Evolutionary conservation across 2,797 vertebrate species (phyloP).

Genomic region (Tadarida brasiliensis): DNA sequence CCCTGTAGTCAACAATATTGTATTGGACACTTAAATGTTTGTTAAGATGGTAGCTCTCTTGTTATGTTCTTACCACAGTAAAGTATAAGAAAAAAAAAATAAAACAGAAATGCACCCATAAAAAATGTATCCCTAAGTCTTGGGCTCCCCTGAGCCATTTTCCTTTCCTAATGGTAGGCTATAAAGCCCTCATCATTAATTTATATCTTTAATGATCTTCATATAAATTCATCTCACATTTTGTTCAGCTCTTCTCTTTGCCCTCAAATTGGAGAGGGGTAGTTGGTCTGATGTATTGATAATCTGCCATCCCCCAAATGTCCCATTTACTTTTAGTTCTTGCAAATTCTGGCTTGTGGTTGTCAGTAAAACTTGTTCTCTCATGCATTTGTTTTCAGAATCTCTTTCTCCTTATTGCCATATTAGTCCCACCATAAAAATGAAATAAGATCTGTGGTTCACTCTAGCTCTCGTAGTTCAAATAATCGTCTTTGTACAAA

Average conservation of each 20-base stretch:
- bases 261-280: rapidly evolving
- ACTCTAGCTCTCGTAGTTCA: not conserved
- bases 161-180: not conserved
- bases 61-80: not conserved
- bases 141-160: not conserved
- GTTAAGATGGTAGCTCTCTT: not conserved
- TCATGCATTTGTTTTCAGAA: slow-evolving; percentile 29
- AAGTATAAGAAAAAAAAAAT: not conserved
- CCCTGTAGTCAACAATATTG: not conserved
- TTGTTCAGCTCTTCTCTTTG: not conserved
- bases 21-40: not conserved
- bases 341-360: not conserved
- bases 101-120: not conserved
- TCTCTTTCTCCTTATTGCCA: not conserved
- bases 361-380: not conserved
- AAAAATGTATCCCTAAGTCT: not conserved
- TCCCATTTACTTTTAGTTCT: not conserved
- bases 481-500: not conserved
- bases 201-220: not conserved
- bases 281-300: not conserved
- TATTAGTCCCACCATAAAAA: not conserved
- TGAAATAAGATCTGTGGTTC: not conserved
- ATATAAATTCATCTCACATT: not conserved
- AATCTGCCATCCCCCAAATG: not conserved
- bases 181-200: not conserved